phyloP scores from a whole-genome alignment of 2,113 vertebrate species.

The Xiphophorus couchianus region DNA sequence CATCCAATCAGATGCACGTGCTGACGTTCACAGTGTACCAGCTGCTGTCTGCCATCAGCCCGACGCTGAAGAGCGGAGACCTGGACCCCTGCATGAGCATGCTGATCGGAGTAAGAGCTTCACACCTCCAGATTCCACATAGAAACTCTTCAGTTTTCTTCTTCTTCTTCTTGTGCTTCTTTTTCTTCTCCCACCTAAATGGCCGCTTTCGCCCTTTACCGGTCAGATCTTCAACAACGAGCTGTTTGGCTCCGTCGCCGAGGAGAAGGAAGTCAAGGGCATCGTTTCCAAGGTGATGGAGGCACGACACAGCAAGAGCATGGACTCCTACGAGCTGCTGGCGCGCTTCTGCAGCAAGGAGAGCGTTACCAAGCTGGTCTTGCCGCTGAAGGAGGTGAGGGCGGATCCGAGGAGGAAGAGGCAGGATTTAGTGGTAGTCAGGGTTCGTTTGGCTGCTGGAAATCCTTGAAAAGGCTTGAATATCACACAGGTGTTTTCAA shows the following conservation, averaged over 20 bases:
- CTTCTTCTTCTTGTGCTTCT: too few relatives aligned
- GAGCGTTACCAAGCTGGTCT: conserved; percentile 87
- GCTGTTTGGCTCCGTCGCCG: conserved; percentile 90
- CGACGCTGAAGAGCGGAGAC: conserved; percentile 85
- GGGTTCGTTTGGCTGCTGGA: too few relatives aligned
- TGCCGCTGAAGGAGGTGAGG: conserved; percentile 95
- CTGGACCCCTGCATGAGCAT: conserved; percentile 90
- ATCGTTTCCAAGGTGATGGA: conserved; percentile 98
- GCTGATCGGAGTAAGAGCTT: conserved; percentile 83
- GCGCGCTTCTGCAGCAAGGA: conserved; percentile 88
- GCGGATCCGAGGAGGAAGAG: not conserved
- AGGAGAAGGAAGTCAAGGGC: conserved; percentile 95
- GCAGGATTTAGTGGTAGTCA: not conserved
- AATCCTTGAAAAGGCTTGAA: too few relatives aligned
- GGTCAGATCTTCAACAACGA: conserved; percentile 94
- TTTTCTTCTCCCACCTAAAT: too few relatives aligned
- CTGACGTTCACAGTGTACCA: conserved; percentile 92
- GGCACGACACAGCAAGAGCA: conserved; percentile 95
- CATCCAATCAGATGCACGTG: conserved; percentile 87
- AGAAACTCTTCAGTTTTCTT: not conserved
- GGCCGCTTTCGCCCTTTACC: fast-evolving
- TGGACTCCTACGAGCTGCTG: conserved; percentile 93
- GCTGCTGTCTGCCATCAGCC: conserved; percentile 84
- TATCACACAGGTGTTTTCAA: too few relatives aligned
- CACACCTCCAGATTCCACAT: too few relatives aligned